Conservation (phyloP, 2,797 vertebrate genomes). For the Acrocephalus scirpaceus region DNA sequence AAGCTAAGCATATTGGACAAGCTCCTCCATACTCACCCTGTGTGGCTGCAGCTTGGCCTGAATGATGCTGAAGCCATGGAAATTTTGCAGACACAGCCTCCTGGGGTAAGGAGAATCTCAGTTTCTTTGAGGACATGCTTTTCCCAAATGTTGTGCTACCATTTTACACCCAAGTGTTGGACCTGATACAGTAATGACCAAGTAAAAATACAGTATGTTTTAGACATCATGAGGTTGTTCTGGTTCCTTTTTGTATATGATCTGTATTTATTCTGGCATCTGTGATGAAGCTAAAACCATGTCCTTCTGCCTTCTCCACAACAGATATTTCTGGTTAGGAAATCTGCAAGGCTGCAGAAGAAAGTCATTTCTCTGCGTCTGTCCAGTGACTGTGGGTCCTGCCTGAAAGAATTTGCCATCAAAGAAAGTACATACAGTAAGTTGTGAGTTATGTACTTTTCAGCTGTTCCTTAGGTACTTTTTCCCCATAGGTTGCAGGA, state of each 20-base stretch:
- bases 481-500: neutral
- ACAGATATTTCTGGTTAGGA: slow-evolving; percentile 92
- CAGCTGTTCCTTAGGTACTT: neutral
- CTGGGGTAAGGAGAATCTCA: slow-evolving; percentile 82
- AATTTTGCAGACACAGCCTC: slow-evolving; percentile 85
- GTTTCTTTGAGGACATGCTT: neutral
- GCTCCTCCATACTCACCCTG: slow-evolving; percentile 88
- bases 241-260: neutral
- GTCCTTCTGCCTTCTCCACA: neutral
- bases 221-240: neutral
- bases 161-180: neutral
- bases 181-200: fast-evolving
- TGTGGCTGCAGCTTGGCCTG: slow-evolving; percentile 90
- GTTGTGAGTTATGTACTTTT: neutral
- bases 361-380: slow-evolving; percentile 90
- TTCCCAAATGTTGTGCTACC: neutral
- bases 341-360: slow-evolving; percentile 85
- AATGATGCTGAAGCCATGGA: slow-evolving; percentile 82
- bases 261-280: neutral
- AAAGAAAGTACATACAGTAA: slow-evolving; percentile 91
- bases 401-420: slow-evolving; percentile 86
- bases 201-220: neutral
- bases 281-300: neutral
- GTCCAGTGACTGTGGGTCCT: slow-evolving; percentile 72
- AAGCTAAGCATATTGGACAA: slow-evolving; percentile 91